Conservation (phyloP, 2,113 vertebrate species). For the Varanus komodoensis region DNA sequence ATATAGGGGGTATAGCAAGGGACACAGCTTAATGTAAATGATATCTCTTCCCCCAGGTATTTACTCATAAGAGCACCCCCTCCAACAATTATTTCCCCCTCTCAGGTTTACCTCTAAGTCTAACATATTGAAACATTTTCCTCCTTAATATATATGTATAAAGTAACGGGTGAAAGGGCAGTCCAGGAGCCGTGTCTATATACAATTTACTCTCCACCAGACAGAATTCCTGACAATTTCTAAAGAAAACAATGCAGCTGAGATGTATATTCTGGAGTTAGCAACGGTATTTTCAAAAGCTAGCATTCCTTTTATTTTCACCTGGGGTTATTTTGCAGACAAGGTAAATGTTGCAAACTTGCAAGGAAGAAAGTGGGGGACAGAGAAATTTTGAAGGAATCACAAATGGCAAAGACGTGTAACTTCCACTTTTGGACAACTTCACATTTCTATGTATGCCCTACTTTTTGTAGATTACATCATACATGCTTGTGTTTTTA, state of each 20-base stretch:
- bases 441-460: too few relatives aligned
- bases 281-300: constrained; percentile 64
- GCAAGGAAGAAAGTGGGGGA: neutral
- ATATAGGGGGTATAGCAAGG: constrained; percentile 3
- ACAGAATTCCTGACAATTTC: constrained; percentile 80
- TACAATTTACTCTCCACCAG: constrained; percentile 72
- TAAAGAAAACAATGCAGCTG: constrained; percentile 80
- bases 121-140: constrained; percentile 99
- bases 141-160: constrained; percentile 98
- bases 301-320: constrained; percentile 54
- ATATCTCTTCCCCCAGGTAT: constrained; percentile 52
- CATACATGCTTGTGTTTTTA: neutral
- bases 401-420: neutral
- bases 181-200: constrained; percentile 88
- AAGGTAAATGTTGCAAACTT: constrained; percentile 29
- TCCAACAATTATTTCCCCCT: constrained; percentile 72
- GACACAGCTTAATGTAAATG: constrained; percentile 19
- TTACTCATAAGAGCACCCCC: constrained; percentile 63
- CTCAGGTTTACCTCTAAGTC: constrained; percentile 73
- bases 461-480: neutral
- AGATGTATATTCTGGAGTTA: constrained; percentile 36
- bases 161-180: constrained; percentile 97
- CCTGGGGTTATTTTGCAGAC: constrained; percentile 26
- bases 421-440: neutral
- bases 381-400: neutral